Base-by-base conservation (phyloP, 2,797 vertebrate species). In the Hippopotamyrus pictus region DNA sequence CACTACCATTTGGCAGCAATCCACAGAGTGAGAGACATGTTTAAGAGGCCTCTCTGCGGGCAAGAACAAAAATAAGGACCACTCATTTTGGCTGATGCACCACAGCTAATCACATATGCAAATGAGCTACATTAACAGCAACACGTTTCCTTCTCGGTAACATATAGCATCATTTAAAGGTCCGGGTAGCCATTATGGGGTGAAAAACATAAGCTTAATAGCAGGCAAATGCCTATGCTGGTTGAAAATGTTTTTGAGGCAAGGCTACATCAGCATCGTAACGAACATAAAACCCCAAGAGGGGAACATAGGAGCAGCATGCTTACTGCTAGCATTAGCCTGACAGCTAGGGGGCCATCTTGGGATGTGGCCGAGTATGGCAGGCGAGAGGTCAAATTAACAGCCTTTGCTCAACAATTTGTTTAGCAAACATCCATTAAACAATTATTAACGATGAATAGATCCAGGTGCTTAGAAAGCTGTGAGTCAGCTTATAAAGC, bases 381-480 rank as follows among this genome's bases (percentile, higher is more conserved):
- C 65, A 22, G 6, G 46, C 65, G 12, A 29, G 79, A 69, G 53
- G 79, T 90, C 85, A 57, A 89, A 90, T 88, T 88, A 48, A 25
- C 92, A 83, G 90, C 89, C 90, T 90, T 88, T 91, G 94, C 90
- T 90, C 88, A 91, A 88, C 89, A 62, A 89, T 92, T 92, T 92
- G 91, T 93, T 91, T 90, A 91, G 89, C 89, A 91, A 94, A 93
- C 90, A 92, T 92, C 93, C 92, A 94, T 93, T 93, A 93, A 94
- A 93, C 92, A 89, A 91, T 89, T 91, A 92, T 93, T 94, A 93
- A 93, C 92, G 88, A 92, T 89, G 90, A 94, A 94, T 89, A 90
- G 90, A 86, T 92, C 59, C 89, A 91, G 93, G 89, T 90, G 88
- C 37, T 59, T 44, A 82, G 6, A 85, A 51, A 29, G 6, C 33